Evolutionary conservation across 2,797 vertebrate species (phyloP).

Genomic region (Rachycentron canadum): DNA sequence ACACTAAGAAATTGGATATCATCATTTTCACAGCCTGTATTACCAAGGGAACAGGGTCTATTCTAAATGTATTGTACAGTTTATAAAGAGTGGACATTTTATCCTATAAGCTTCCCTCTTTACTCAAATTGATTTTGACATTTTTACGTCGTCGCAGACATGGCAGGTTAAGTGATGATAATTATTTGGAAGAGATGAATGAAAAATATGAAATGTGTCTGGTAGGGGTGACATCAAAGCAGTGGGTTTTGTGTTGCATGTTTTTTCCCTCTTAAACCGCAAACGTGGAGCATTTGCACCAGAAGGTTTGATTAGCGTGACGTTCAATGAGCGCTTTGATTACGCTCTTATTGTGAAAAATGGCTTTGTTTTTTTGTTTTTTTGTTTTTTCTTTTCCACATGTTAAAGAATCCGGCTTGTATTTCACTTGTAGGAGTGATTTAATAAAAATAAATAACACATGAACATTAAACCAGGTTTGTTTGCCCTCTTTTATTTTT

Average conservation of each 20-base stretch:
- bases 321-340: conserved; percentile 68
- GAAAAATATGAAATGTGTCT: conserved; percentile 65
- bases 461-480: background rate
- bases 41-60: conserved; percentile 67
- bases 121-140: conserved; percentile 77
- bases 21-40: conserved; percentile 72
- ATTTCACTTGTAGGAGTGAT: conserved; percentile 33
- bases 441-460: conserved; percentile 52
- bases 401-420: conserved; percentile 38
- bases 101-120: conserved; percentile 70
- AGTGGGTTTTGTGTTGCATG: conserved; percentile 36
- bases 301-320: conserved; percentile 70
- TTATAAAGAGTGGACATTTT: conserved; percentile 68
- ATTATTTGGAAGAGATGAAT: conserved; percentile 76
- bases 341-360: conserved; percentile 25
- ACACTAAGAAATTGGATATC: conserved; percentile 74
- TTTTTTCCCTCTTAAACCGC: conserved; percentile 49
- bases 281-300: conserved; percentile 49
- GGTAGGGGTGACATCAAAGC: conserved; percentile 73
- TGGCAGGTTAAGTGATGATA: conserved; percentile 80
- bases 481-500: conserved; percentile 18
- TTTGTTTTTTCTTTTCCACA: background rate
- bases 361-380: conserved; percentile 36
- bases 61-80: conserved; percentile 44
- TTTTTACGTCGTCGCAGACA: conserved; percentile 66